A percentile compares a stretch with the other conserved stretches of the same genome.
phyloP scores from a whole-genome alignment of 2,888 invertebrate genomes.

The Chromoteleia sp. region DNA sequence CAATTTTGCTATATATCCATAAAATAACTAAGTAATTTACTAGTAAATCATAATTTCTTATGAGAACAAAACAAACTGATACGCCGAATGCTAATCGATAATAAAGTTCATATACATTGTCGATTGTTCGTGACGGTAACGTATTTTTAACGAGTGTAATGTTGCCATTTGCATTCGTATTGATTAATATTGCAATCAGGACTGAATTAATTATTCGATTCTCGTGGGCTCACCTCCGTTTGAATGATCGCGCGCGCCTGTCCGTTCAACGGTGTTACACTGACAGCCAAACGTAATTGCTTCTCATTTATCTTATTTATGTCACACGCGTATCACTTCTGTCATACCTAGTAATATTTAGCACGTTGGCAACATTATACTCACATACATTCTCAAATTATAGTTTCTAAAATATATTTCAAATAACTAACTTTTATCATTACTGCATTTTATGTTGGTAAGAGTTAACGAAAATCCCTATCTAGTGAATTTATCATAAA shows the following conservation, averaged over 20 bases:
- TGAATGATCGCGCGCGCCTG: conserved; percentile 39
- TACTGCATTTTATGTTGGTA: no score
- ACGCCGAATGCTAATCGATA: no score
- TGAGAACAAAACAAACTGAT: no score
- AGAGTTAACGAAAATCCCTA: no score
- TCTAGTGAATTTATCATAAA: no score
- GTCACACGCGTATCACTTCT: conserved; percentile 16
- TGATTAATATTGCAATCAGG: conserved; percentile 61
- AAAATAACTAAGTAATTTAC: no score
- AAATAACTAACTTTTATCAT: no score
- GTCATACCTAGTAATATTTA: conserved; percentile 21
- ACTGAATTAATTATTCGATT: conserved; percentile 55
- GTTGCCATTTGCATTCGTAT: conserved; percentile 42
- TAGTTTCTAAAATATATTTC: no score
- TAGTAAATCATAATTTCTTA: no score
- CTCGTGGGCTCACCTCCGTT: conserved; percentile 41
- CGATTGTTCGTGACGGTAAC: conserved; percentile 17
- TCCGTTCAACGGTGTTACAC: conserved; percentile 15
- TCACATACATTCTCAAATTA: no score
- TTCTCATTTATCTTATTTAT: conserved; percentile 20
- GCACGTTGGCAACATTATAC: neutral
- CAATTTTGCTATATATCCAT: no score
- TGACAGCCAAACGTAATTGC: conserved; percentile 40
- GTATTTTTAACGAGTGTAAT: conserved; percentile 13
- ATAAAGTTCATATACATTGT: no score